Evolutionary conservation across 2,113 vertebrate genomes (phyloP).

Genomic region (Tetrao urogallus): DNA sequence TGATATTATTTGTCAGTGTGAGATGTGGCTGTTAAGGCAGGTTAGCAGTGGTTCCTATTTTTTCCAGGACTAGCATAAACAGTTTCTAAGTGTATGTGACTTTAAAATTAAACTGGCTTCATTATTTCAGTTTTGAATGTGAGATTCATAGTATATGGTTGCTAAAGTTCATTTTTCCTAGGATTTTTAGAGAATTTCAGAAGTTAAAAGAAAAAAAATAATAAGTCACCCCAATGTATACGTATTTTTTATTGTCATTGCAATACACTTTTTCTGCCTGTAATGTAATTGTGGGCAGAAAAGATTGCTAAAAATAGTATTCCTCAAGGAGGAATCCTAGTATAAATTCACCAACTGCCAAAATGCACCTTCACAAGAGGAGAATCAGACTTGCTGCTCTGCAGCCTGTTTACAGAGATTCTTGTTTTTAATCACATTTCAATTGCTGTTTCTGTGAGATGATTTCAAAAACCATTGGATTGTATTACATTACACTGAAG

Average conservation of each 20-base stretch:
- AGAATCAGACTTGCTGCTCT: background rate
- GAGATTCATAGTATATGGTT: fast-evolving
- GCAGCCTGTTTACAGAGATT: background rate
- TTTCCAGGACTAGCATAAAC: background rate
- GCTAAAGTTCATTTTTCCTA: background rate
- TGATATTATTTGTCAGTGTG: background rate
- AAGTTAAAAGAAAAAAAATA: background rate
- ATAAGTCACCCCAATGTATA: background rate
- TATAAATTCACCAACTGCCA: background rate
- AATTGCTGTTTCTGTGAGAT: background rate
- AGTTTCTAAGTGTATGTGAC: background rate
- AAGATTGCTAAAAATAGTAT: background rate
- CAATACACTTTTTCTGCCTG: background rate
- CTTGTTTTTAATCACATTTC: constrained; percentile 39
- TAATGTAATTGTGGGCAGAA: background rate
- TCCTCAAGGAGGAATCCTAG: background rate
- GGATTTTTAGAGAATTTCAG: background rate
- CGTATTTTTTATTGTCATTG: background rate
- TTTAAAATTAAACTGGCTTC: background rate
- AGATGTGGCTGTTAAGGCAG: background rate
- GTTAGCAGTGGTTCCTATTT: background rate
- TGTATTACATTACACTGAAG: background rate
- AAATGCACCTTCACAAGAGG: background rate
- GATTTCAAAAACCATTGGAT: background rate
- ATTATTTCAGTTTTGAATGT: background rate